A percentile compares a stretch with the other conserved stretches of the same genome.
Conservation (phyloP, 2,797 vertebrate species). For the Alca torda region DNA sequence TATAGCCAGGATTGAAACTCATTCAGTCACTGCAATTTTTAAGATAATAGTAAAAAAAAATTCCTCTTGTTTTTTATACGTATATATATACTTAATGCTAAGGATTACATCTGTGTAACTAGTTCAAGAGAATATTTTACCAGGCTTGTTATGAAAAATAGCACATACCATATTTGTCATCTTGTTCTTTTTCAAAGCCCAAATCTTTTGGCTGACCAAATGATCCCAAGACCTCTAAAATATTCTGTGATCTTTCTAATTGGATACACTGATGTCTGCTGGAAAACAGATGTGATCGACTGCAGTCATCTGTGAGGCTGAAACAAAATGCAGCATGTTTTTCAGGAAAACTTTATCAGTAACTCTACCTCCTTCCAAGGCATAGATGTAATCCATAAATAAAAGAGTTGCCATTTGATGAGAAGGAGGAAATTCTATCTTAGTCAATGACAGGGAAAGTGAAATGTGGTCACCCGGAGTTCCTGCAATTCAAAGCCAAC, state of each 20-base stretch:
- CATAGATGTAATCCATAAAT: constrained; percentile 33
- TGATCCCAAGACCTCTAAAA: constrained; percentile 42
- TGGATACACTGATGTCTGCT: constrained; percentile 51
- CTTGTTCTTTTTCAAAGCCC: constrained; percentile 28
- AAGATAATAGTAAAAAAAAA: neutral
- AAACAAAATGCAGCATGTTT: constrained; percentile 37
- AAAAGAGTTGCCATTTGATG: constrained; percentile 46
- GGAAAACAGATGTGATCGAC: constrained; percentile 62
- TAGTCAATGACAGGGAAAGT: constrained; percentile 41
- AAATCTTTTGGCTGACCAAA: constrained; percentile 43
- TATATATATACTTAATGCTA: neutral
- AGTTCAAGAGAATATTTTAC: neutral
- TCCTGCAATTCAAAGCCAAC: constrained; percentile 45
- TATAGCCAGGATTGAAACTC: neutral
- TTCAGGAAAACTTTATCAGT: constrained; percentile 39
- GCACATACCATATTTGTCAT: neutral
- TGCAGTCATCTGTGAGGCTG: constrained; percentile 39
- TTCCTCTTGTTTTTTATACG: neutral
- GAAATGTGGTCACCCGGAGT: constrained; percentile 51
- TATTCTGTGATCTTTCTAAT: constrained; percentile 59
- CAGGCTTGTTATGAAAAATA: neutral
- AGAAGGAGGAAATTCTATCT: constrained; percentile 51
- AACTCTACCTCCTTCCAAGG: constrained; percentile 46
- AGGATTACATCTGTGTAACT: neutral
- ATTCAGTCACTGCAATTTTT: neutral